phyloP scores from a whole-genome alignment of 2,113 vertebrate species.

The Siniperca chuatsi region DNA sequence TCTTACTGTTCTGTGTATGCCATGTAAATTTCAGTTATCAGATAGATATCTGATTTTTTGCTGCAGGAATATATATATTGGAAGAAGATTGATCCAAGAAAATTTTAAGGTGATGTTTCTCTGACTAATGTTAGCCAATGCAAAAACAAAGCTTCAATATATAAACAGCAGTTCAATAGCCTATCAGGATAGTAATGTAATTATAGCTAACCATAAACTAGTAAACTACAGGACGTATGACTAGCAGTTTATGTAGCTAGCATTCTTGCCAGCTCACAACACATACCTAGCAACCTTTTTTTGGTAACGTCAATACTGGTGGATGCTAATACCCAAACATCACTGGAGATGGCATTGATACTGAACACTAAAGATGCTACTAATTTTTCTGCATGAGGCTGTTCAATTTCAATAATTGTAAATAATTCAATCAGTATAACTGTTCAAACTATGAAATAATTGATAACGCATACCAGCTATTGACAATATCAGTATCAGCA shows the following conservation, averaged over 20 bases:
- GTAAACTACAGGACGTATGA: neutral
- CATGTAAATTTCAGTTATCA: slow-evolving; percentile 8
- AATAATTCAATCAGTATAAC: neutral
- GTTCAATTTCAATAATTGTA: neutral
- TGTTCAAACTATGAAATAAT: neutral
- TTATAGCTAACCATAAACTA: neutral
- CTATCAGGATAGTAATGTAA: neutral
- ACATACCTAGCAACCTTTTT: neutral
- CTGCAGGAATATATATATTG: neutral
- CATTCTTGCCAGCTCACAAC: neutral
- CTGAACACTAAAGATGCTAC: neutral
- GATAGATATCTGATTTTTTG: neutral
- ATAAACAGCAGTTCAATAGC: neutral
- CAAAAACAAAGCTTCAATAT: neutral
- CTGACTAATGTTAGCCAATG: neutral
- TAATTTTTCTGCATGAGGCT: neutral
- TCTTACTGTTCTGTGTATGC: slow-evolving; percentile 2
- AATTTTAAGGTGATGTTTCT: neutral
- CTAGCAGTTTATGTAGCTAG: neutral
- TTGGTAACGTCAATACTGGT: neutral
- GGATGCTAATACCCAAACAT: neutral
- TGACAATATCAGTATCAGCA: neutral
- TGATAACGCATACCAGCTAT: neutral
- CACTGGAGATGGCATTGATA: neutral
- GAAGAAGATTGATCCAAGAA: neutral